Percentiles rank a stretch among this genome's conserved stretches.
Evolutionary conservation across 2,888 invertebrate genomes (phyloP).

Genomic region (Suillia variegata): DNA sequence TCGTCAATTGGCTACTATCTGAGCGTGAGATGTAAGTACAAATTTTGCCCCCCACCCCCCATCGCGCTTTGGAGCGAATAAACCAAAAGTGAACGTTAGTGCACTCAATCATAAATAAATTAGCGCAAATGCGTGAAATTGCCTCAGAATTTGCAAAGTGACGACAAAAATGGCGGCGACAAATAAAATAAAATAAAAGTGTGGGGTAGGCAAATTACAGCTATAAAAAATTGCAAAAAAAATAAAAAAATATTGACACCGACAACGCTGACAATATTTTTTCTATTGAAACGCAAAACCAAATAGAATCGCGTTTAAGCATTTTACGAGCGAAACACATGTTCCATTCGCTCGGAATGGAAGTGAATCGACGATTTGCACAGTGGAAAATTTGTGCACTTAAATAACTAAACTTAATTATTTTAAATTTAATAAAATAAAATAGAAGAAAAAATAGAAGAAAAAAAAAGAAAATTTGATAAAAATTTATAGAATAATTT

Average conservation of each 20-base stretch:
- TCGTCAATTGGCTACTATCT: slow-evolving; percentile 90
- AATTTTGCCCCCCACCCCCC: not conserved
- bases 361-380: not conserved
- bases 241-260: slow-evolving; percentile 30
- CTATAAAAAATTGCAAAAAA: slow-evolving; percentile 29
- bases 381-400: too few relatives aligned
- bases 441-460: too few relatives aligned
- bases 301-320: not conserved
- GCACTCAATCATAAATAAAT: slow-evolving; percentile 30
- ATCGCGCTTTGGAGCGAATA: not conserved
- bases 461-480: too few relatives aligned
- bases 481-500: too few relatives aligned
- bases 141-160: slow-evolving; percentile 36
- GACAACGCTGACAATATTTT: slow-evolving; percentile 43
- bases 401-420: too few relatives aligned
- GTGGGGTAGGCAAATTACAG: slow-evolving; percentile 5
- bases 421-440: too few relatives aligned
- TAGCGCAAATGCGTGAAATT: slow-evolving; percentile 48
- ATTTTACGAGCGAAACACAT: slow-evolving; percentile 46
- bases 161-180: not conserved
- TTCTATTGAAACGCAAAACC: slow-evolving; percentile 34
- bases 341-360: slow-evolving; percentile 23
- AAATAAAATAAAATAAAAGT: slow-evolving; percentile 9
- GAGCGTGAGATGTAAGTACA: slow-evolving; percentile 82
- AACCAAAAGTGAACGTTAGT: slow-evolving; percentile 19